Evolutionary conservation across 2,888 invertebrate genomes (phyloP).

Genomic region (Achlya flavicornis): DNA sequence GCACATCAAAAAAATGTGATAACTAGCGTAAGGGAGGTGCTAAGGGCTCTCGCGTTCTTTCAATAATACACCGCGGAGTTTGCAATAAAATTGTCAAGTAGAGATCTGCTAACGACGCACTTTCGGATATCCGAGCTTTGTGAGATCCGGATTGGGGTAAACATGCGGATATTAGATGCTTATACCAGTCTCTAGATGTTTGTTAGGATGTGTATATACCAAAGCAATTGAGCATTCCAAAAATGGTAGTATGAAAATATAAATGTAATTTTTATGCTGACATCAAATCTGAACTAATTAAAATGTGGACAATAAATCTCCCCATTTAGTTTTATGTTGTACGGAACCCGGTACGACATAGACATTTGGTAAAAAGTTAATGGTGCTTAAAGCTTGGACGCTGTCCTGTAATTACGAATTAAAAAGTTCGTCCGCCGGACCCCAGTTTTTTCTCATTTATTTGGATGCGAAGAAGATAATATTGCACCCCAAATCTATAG

Average conservation of each 20-base stretch:
- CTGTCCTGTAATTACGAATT: conserved; percentile 83
- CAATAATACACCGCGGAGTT: conserved; percentile 64
- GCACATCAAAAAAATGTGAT: conserved; percentile 75
- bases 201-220: neutral
- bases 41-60: conserved; percentile 63
- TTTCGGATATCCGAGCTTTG: conserved; percentile 50
- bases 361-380: conserved; percentile 80
- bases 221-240: neutral
- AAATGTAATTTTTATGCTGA: neutral
- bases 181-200: neutral
- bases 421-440: conserved; percentile 79
- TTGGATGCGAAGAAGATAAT: conserved; percentile 77
- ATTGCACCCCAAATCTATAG: conserved; percentile 68
- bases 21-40: conserved; percentile 77
- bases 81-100: conserved; percentile 74
- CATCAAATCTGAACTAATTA: conserved; percentile 54
- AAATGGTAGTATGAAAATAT: too few species aligned
- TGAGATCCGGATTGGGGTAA: conserved; percentile 44
- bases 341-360: conserved; percentile 63
- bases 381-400: conserved; percentile 80
- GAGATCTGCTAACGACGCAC: conserved; percentile 77
- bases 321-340: conserved; percentile 61
- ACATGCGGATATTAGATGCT: conserved; percentile 28
- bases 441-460: conserved; percentile 81
- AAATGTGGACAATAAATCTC: conserved; percentile 67